Percentiles rank a stretch among this genome's conserved stretches.
Evolutionary conservation across 2,113 vertebrate genomes (phyloP).

Genomic region (Machaerirhynchus nigripectus): DNA sequence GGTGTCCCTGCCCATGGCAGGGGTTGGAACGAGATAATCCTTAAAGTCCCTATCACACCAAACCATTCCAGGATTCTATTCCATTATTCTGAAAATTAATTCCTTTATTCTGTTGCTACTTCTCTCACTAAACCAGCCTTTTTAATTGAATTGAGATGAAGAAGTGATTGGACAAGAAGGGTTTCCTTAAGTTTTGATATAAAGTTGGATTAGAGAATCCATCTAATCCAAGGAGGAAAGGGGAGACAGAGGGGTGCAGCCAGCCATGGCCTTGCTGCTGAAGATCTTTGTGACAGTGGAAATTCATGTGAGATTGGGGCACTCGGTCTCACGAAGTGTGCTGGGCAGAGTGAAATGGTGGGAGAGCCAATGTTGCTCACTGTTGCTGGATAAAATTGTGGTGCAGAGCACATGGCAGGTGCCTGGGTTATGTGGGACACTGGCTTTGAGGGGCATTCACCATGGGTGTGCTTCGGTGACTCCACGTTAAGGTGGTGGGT

Average conservation of each 20-base stretch:
- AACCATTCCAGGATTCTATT: not conserved
- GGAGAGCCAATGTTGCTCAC: not conserved
- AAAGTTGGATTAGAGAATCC: not conserved
- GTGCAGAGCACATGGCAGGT: not conserved
- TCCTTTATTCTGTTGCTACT: not conserved
- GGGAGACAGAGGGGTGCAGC: not conserved
- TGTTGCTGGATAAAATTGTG: not conserved
- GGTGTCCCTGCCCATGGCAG: not conserved
- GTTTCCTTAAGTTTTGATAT: not conserved
- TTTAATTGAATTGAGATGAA: not conserved
- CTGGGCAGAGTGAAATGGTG: not conserved
- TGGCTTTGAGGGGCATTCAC: not conserved
- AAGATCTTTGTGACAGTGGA: not conserved
- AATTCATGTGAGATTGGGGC: not conserved
- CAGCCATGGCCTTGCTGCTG: not conserved
- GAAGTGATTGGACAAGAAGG: not conserved
- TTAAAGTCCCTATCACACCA: not conserved
- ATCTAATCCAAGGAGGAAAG: not conserved
- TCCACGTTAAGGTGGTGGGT: not conserved
- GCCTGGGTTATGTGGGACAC: not conserved
- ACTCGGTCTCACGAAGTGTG: not conserved
- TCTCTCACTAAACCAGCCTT: not conserved
- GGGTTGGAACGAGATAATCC: rapidly evolving
- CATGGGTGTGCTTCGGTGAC: rapidly evolving
- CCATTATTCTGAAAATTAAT: not conserved